Evolutionary conservation across 2,888 invertebrate species (phyloP).

Genomic region (Bursaphelenchus okinawaensis): DNA sequence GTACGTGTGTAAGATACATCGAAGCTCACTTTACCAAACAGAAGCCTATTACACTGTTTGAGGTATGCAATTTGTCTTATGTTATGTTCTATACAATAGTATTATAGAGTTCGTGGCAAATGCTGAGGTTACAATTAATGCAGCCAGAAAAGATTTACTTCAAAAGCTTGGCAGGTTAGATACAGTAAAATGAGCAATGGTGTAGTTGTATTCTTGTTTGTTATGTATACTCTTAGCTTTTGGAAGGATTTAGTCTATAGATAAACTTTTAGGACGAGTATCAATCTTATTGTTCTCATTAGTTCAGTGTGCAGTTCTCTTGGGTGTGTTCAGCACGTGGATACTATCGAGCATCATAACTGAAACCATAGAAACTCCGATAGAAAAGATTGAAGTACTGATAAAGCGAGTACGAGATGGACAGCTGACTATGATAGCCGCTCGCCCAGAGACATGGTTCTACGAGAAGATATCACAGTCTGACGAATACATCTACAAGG

Average conservation of each 20-base stretch:
- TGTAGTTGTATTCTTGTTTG: neutral
- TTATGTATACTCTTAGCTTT: neutral
- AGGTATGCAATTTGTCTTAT: too few species aligned
- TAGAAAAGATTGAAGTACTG: neutral
- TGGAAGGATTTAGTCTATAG: too few species aligned
- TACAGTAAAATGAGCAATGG: neutral
- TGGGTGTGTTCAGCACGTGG: slow-evolving; percentile 10
- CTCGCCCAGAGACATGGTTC: slow-evolving; percentile 2
- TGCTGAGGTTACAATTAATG: slow-evolving; percentile 7
- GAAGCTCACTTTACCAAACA: neutral
- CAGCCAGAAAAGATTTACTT: slow-evolving; percentile 14
- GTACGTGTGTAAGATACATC: neutral
- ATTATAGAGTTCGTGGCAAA: slow-evolving; percentile 7
- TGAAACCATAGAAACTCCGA: neutral
- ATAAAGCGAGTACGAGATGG: neutral
- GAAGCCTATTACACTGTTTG: slow-evolving; percentile 2
- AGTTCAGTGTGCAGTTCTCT: slow-evolving; percentile 10
- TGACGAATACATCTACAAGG: neutral
- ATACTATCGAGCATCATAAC: slow-evolving; percentile 3
- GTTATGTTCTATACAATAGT: too few species aligned
- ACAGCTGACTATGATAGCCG: neutral
- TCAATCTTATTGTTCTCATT: slow-evolving; percentile 7
- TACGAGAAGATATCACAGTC: slow-evolving; percentile 6
- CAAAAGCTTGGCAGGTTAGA: slow-evolving; percentile 7
- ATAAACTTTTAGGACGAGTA: neutral